Evolutionary conservation across 2,888 invertebrate species (phyloP).

Genomic region (Acronicta leporina): DNA sequence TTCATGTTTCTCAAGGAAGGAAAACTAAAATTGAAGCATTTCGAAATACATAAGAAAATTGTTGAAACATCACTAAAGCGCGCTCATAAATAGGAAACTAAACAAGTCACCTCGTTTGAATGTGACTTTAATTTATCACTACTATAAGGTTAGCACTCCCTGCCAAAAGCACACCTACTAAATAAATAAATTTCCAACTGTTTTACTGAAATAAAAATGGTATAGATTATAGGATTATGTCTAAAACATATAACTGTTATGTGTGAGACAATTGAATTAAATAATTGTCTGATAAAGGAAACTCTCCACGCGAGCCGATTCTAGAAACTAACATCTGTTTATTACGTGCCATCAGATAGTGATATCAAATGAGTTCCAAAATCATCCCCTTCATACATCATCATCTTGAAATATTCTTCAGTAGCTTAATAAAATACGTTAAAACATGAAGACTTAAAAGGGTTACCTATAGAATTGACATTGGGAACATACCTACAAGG

Average conservation of each 20-base stretch:
- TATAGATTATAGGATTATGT: constrained; percentile 17
- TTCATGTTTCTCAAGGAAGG: neutral
- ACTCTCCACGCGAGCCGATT: no score
- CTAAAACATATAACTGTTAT: neutral
- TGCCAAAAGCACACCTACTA: constrained; percentile 48
- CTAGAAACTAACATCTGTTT: no score
- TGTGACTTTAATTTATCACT: constrained; percentile 48
- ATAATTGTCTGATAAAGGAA: neutral
- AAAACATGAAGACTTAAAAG: no score
- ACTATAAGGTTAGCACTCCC: constrained; percentile 43
- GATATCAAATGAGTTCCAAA: no score
- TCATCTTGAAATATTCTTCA: no score
- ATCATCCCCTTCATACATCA: no score
- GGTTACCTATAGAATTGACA: no score
- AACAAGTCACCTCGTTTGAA: constrained; percentile 49
- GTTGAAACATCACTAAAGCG: constrained; percentile 20
- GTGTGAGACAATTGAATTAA: neutral
- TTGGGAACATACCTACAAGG: no score
- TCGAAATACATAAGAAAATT: constrained; percentile 4
- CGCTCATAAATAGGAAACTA: constrained; percentile 24
- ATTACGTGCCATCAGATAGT: no score
- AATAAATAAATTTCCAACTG: constrained; percentile 32
- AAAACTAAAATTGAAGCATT: neutral
- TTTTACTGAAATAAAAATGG: constrained; percentile 30
- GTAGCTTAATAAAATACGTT: no score